Conservation (phyloP, 2,888 invertebrate species). For the Hymenopus coronatus region DNA sequence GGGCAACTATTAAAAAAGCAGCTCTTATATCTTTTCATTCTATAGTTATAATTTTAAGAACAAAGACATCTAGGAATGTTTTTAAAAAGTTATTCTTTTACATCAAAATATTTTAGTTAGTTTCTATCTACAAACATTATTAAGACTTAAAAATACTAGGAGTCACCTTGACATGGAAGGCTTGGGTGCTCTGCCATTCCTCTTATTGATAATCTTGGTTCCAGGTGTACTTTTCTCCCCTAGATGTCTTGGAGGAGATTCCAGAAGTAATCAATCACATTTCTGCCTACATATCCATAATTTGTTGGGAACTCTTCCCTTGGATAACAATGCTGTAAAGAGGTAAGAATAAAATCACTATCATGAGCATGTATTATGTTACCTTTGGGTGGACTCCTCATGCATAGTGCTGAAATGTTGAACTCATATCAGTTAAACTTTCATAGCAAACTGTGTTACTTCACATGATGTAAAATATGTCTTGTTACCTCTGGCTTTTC, state of each 20-base stretch:
- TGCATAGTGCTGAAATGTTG: not conserved
- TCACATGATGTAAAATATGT: not conserved
- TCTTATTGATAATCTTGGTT: not conserved
- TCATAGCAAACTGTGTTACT: not conserved
- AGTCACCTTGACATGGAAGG: not conserved
- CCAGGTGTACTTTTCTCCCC: not conserved
- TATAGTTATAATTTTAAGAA: not conserved
- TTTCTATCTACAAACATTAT: conserved; percentile 19
- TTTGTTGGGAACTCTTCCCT: not conserved
- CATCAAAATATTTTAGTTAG: conserved; percentile 7
- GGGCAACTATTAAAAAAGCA: not conserved
- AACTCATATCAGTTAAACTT: not conserved
- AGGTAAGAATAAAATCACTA: not conserved
- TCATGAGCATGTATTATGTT: not conserved
- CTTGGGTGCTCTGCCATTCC: not conserved
- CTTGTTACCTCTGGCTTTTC: not conserved
- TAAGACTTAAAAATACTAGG: conserved; percentile 15
- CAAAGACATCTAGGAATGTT: conserved; percentile 7
- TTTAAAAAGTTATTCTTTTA: not conserved
- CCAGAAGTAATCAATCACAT: not conserved
- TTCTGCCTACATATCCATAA: not conserved
- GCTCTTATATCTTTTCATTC: not conserved
- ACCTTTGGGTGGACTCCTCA: not conserved
- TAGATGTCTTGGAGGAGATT: not conserved
- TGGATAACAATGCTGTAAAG: not conserved